Percentiles rank a stretch among this genome's conserved stretches.
phyloP scores from a whole-genome alignment of 1,140 invertebrate species.

The Rhagoletis pomonella region DNA sequence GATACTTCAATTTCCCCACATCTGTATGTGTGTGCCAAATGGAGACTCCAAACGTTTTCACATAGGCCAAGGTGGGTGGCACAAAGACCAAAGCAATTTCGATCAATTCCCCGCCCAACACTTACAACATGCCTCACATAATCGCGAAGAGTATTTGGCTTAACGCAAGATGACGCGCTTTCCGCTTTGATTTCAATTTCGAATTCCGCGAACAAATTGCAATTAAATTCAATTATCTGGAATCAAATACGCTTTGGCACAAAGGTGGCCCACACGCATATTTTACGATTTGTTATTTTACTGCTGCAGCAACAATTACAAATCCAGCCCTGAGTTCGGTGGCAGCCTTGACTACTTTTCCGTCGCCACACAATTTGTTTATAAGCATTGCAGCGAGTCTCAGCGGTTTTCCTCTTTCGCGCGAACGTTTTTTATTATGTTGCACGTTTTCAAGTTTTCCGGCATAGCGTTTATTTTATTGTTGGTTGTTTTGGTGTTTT shows the following conservation, averaged over 20 bases:
- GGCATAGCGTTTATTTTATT: constrained; percentile 37
- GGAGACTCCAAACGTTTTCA: too few relatives aligned
- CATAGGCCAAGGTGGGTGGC: background rate
- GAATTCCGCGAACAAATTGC: constrained; percentile 47
- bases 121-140: background rate
- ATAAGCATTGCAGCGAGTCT: constrained; percentile 11
- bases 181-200: constrained; percentile 35
- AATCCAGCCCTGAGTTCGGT: background rate
- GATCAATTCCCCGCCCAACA: background rate
- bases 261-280: constrained; percentile 43
- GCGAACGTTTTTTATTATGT: constrained; percentile 24
- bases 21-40: too few relatives aligned
- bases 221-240: constrained; percentile 49
- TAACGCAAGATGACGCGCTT: constrained; percentile 38
- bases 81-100: background rate
- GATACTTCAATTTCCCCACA: too few relatives aligned
- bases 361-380: constrained; percentile 52
- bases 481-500: constrained; percentile 50
- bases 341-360: constrained; percentile 38
- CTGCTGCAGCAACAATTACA: constrained; percentile 45
- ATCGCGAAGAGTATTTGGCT: constrained; percentile 20
- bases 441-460: constrained; percentile 25
- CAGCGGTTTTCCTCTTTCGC: background rate
- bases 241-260: constrained; percentile 47
- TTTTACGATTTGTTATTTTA: constrained; percentile 53